phyloP scores from a whole-genome alignment of 1,140 invertebrate genomes.

The Sogatella furcifera region DNA sequence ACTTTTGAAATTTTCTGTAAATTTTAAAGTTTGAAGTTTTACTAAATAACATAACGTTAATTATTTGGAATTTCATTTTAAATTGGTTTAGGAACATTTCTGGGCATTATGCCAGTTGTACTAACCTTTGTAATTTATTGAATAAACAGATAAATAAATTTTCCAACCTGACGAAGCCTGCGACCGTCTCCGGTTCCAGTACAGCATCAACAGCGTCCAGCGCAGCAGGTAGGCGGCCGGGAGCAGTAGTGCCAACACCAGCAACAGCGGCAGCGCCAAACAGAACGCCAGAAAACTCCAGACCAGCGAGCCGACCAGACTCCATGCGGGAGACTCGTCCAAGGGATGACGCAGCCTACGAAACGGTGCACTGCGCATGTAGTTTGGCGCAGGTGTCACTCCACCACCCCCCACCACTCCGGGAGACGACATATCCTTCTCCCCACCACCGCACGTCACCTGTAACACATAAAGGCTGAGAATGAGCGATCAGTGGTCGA shows the following conservation, averaged over 20 bases:
- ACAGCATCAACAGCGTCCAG: conserved; percentile 27
- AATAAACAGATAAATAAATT: no score
- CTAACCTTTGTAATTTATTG: no score
- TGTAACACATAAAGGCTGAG: neutral
- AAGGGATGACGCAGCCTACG: conserved; percentile 33
- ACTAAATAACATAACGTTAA: no score
- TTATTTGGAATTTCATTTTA: no score
- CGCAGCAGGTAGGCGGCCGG: conserved; percentile 21
- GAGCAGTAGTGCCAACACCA: conserved; percentile 23
- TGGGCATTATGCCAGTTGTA: no score
- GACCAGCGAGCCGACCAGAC: conserved; percentile 30
- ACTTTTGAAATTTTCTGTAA: no score
- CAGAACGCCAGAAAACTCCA: conserved; percentile 34
- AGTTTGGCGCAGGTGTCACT: neutral
- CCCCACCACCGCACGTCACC: neutral
- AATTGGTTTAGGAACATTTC: no score
- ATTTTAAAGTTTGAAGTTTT: no score
- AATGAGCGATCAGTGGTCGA: no score
- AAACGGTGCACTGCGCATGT: conserved; percentile 17
- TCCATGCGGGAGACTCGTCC: conserved; percentile 34
- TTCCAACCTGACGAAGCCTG: neutral
- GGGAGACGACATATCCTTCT: no score
- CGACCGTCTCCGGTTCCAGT: conserved; percentile 20
- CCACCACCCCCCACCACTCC: neutral
- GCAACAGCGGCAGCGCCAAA: conserved; percentile 31